Conservation (phyloP, 2,797 vertebrate genomes). For the Microcaecilia unicolor region DNA sequence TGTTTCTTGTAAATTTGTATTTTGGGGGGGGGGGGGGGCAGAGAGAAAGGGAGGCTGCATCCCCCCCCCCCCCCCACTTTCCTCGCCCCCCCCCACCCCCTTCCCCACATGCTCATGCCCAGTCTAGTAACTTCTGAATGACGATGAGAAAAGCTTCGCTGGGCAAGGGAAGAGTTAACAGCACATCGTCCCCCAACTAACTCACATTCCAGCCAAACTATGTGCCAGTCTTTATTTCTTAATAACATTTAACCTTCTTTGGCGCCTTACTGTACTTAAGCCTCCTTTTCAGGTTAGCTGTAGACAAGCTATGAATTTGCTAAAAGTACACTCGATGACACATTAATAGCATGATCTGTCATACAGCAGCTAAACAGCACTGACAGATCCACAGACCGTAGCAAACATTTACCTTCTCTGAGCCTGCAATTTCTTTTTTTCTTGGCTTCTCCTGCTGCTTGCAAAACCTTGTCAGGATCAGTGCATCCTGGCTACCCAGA, state of each 20-base stretch:
- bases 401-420: slow-evolving; percentile 12
- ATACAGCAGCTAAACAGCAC: slow-evolving; percentile 34
- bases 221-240: slow-evolving; percentile 45
- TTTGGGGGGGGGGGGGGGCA: too few relatives aligned
- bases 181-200: slow-evolving; percentile 2
- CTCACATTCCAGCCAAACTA: slow-evolving; percentile 46
- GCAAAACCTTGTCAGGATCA: too few relatives aligned
- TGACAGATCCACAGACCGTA: slow-evolving; percentile 31
- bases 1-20: too few relatives aligned
- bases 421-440: background rate
- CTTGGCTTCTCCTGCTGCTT: too few relatives aligned
- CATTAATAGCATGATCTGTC: slow-evolving; percentile 49
- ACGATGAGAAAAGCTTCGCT: too few relatives aligned
- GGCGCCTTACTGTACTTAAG: slow-evolving; percentile 41
- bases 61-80: slow-evolving; percentile 1
- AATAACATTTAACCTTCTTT: slow-evolving; percentile 54
- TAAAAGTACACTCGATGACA: slow-evolving; percentile 44
- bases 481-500: too few relatives aligned
- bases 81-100: background rate
- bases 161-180: too few relatives aligned
- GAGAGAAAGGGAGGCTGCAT: too few relatives aligned
- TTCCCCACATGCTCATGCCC: too few relatives aligned
- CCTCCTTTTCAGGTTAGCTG: slow-evolving; percentile 33
- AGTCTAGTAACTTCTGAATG: too few relatives aligned
- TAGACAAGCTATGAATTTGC: slow-evolving; percentile 40